Base-by-base conservation (phyloP, 1,140 invertebrate genomes). In the Whitmania pigra region DNA sequence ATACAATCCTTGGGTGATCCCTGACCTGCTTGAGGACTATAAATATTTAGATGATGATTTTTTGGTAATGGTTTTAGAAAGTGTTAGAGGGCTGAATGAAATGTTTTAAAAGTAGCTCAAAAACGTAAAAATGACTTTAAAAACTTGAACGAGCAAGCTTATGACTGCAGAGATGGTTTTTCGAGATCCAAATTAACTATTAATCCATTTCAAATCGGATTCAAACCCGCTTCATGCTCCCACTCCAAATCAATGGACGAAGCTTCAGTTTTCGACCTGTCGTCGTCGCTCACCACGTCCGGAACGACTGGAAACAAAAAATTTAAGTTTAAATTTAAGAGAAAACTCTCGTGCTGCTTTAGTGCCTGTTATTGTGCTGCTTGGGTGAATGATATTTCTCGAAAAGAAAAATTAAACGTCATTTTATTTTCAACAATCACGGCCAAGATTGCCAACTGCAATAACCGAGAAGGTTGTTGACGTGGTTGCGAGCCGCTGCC, bases 181-280 rank as follows among this genome's bases (percentile, higher is more conserved):
- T 53, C 25, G 13, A 5, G 29, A 49, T 53, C 67, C 31, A 72
- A 6, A 17, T 7, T 25, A 18, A 25, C 43, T 7, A 25, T 71
- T 25, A 20, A n/a, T n/a, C n/a, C n/a, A 20, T n/a, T 60, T 29
- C 29, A 27, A 29, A 27, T 3, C 0, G 7, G 53, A 31, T 29
- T 2, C 71, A 55, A 72, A 80, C 80, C 80, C 74, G 79, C 79
- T 76, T 82, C 80, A 74, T 82, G 79, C 63, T 82, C 80, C 80
- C 80, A 82, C 70, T 81, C 80, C 20, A 82, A 71, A 53, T 82
- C 80, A 27, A 81, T 73, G 49, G 80, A 82, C 4, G 80, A 81
- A 2, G 75, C 79, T 63, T 81, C 79, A n/a, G 79, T 79, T 22
- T 78, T 73, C 2, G 79, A 79, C 17, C 78, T 73, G n/a, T 80